Evolutionary conservation across 2,888 invertebrate species (phyloP).

Genomic region (Nomada flava): DNA sequence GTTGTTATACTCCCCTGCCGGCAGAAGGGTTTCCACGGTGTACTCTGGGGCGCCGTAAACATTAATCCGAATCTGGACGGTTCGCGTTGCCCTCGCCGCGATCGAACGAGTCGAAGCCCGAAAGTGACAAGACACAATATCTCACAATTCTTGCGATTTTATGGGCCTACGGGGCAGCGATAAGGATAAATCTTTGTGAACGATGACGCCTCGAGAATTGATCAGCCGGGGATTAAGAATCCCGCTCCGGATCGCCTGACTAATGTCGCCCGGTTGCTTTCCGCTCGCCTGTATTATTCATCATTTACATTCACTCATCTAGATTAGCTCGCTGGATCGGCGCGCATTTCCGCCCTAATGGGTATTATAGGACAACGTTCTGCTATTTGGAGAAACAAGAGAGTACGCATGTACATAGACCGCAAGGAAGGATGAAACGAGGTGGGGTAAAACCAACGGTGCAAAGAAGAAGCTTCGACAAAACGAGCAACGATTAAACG

Average conservation of each 20-base stretch:
- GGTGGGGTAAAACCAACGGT: background rate
- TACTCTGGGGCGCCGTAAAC: slow-evolving; percentile 70
- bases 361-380: background rate
- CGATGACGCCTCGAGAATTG: slow-evolving; percentile 62
- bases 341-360: background rate
- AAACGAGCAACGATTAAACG: background rate
- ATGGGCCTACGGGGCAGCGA: slow-evolving; percentile 53
- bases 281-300: slow-evolving; percentile 28
- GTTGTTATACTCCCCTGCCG: slow-evolving; percentile 44
- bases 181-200: slow-evolving; percentile 65
- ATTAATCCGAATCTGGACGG: slow-evolving; percentile 71
- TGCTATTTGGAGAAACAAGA: background rate
- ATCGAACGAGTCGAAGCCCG: slow-evolving; percentile 65
- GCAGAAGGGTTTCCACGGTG: slow-evolving; percentile 54
- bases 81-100: slow-evolving; percentile 40
- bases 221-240: slow-evolving; percentile 58
- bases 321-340: background rate
- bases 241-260: slow-evolving; percentile 12
- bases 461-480: too few relatives aligned
- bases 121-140: slow-evolving; percentile 70
- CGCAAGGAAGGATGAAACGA: background rate
- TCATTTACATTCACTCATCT: slow-evolving; percentile 25
- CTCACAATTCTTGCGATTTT: slow-evolving; percentile 68
- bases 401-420: background rate
- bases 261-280: slow-evolving; percentile 34